These are phyloP conservation scores for Lochmaea crataegi DNA, from an alignment of 2,888 invertebrate species.

Conservation along the genomic window DNA sequence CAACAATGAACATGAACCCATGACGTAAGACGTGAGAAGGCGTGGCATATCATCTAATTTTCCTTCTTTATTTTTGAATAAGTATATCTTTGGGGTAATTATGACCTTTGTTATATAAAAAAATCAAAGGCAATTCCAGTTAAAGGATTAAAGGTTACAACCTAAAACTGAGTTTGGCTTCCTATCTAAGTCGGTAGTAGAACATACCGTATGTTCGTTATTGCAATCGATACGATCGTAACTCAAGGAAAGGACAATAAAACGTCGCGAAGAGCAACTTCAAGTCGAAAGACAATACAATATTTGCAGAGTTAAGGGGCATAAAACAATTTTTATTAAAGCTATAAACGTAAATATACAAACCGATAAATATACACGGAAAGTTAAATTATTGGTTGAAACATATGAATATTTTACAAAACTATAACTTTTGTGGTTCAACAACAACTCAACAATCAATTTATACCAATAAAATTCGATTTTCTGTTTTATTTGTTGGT, in stretches of 20 bases:
- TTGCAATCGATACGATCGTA: conserved; percentile 46
- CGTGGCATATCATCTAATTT: too few species aligned
- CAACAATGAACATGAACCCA: too few species aligned
- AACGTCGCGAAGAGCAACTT: conserved; percentile 42
- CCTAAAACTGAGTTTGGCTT: conserved; percentile 23
- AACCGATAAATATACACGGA: conserved; percentile 42
- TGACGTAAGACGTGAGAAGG: too few species aligned
- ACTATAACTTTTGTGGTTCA: conserved; percentile 25
- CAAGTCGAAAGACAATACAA: conserved; percentile 45
- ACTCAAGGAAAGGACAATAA: conserved; percentile 44
- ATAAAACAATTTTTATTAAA: conserved; percentile 49
- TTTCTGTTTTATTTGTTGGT: not conserved
- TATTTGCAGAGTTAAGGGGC: conserved; percentile 44
- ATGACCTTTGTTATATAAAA: not conserved
- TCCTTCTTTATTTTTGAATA: too few species aligned
- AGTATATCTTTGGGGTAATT: too few species aligned
- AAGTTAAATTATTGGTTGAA: conserved; percentile 29
- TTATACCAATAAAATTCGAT: conserved; percentile 19
- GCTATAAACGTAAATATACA: conserved; percentile 45
- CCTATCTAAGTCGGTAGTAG: conserved; percentile 34
- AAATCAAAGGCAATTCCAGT: not conserved
- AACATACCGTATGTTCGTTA: conserved; percentile 45
- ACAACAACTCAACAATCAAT: conserved; percentile 30
- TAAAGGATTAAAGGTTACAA: not conserved
- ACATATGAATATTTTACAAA: conserved; percentile 34